Percentiles rank a stretch among this genome's conserved stretches.
phyloP scores from a whole-genome alignment of 2,888 invertebrate genomes.

The Hemaris fuciformis region DNA sequence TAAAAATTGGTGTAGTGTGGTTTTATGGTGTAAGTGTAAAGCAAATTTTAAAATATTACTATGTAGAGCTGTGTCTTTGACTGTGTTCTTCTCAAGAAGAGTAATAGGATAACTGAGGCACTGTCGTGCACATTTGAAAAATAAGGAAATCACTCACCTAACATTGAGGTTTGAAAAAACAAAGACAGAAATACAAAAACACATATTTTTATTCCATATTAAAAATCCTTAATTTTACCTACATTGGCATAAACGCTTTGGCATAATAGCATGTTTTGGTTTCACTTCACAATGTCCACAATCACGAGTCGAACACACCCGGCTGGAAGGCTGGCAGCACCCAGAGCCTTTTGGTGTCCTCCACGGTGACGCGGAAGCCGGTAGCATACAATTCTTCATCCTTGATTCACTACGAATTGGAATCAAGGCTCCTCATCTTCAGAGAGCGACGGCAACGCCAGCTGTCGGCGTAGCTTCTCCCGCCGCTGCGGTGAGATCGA shows the following conservation, averaged over 20 bases:
- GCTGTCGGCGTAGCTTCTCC: conserved; percentile 61
- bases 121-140: not conserved
- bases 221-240: conserved; percentile 38
- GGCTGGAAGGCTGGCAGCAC: conserved; percentile 4
- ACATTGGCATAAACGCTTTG: conserved; percentile 46
- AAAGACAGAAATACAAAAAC: conserved; percentile 14
- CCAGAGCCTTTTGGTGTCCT: conserved; percentile 8
- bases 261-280: conserved; percentile 40
- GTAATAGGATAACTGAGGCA: not conserved
- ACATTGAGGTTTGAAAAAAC: not conserved
- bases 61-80: too few species aligned
- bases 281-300: conserved; percentile 42
- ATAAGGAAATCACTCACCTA: conserved; percentile 1
- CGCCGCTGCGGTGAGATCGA: conserved; percentile 68
- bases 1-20: too few species aligned
- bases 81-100: too few species aligned
- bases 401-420: conserved; percentile 33
- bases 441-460: conserved; percentile 70
- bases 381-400: conserved; percentile 62
- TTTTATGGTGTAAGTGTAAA: too few species aligned
- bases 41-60: too few species aligned
- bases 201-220: conserved; percentile 14
- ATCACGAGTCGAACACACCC: conserved; percentile 14
- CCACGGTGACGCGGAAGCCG: conserved; percentile 31
- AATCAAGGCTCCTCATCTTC: conserved; percentile 77